These are phyloP conservation scores for Paradoxurus hermaphroditus DNA, from an alignment of 2,113 vertebrate species.

Conservation along the genomic window DNA sequence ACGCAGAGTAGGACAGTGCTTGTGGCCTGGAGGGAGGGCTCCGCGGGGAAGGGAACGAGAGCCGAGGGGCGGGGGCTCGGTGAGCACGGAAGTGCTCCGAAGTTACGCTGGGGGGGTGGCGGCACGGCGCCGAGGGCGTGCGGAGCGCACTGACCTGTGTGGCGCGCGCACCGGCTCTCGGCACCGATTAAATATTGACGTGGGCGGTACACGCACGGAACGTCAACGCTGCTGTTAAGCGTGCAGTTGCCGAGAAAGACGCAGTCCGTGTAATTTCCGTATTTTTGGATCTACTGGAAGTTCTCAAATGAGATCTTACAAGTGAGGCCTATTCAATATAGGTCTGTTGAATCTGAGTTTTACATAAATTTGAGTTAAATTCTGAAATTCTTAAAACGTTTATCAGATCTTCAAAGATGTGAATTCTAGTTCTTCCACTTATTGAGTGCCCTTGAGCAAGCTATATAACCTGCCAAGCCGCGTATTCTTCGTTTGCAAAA, in stretches of 20 bases:
- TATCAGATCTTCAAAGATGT: not conserved
- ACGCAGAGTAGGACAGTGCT: fast-evolving
- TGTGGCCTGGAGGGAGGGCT: not conserved
- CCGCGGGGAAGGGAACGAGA: fast-evolving
- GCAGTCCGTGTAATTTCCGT: not conserved
- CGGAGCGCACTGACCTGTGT: too few species aligned
- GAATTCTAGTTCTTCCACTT: not conserved
- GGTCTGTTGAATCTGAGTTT: not conserved
- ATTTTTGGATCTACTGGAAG: not conserved
- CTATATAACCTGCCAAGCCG: not conserved
- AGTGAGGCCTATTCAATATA: not conserved
- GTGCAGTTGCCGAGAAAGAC: not conserved
- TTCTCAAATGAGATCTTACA: not conserved
- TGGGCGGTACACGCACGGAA: not conserved
- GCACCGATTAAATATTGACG: too few species aligned
- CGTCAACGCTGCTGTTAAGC: not conserved
- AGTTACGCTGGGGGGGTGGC: not conserved
- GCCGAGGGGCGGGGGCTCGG: fast-evolving
- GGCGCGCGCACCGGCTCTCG: not conserved
- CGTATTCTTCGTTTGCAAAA: fast-evolving
- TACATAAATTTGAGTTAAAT: not conserved
- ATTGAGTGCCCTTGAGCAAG: not conserved
- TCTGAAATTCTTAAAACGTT: not conserved
- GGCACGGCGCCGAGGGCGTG: fast-evolving
- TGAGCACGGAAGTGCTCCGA: not conserved